Evolutionary conservation across 1,140 invertebrate genomes (phyloP), one percentile per base, ranked within the genome.

Genomic region (Drosophila repletoides): DNA sequence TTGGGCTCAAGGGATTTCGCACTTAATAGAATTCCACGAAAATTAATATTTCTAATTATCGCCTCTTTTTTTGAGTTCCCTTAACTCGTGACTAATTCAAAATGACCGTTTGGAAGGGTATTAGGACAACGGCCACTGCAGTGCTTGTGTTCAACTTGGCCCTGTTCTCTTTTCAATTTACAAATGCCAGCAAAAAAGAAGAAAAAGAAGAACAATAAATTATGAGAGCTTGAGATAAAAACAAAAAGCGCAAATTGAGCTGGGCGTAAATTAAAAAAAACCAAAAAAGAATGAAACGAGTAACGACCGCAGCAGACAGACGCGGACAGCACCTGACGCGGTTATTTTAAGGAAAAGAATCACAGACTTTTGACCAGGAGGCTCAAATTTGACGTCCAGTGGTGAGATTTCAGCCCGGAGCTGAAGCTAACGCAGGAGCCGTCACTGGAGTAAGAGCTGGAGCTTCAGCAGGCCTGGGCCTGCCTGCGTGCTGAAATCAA

Each of bases 401-500:
- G 38, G n/a, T n/a, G 60, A 22, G 58, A 61, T 69, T 9, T 21
- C 43, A 40, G 65, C 19, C 40, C 12, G 24, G 14, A 12, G 31
- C 14, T 43, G 52, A 9, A 49, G n/a, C n/a, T n/a, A n/a, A n/a
- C n/a, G n/a, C n/a, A n/a, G n/a, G n/a, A n/a, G n/a, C n/a, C n/a
- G n/a, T n/a, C n/a, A n/a, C n/a, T n/a, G n/a, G n/a, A n/a, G n/a
- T n/a, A n/a, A n/a, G n/a, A n/a, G n/a, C n/a, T n/a, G n/a, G n/a
- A n/a, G n/a, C n/a, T n/a, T n/a, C n/a, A n/a, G n/a, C n/a, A n/a
- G 29, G 68, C 31, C 64, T 26, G 69, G 76, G 41, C 53, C n/a
- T n/a, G n/a, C n/a, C n/a, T 72, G 79, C 63, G 73, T 71, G 69
- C 66, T 58, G 61, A 75, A 84, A 84, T 84, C 80, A 84, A 84